Conservation (phyloP, 2,888 invertebrate species). For the Drosophila helvetica region DNA sequence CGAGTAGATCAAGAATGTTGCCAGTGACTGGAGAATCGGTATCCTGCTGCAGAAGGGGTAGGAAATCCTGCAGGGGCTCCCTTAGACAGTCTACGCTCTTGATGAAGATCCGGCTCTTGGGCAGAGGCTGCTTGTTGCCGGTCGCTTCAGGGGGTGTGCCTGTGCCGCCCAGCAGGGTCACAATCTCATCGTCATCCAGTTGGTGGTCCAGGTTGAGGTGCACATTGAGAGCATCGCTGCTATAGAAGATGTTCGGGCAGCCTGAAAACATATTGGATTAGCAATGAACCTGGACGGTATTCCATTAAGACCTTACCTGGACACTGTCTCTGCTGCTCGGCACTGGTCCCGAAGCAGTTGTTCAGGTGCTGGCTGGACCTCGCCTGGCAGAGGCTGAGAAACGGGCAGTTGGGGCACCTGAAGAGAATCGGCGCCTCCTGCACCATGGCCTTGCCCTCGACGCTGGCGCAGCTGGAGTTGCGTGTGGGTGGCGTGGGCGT, state of each 20-base stretch:
- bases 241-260: conserved; percentile 87
- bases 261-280: conserved; percentile 69
- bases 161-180: conserved; percentile 34
- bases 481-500: conserved; percentile 78
- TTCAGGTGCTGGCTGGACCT: conserved; percentile 48
- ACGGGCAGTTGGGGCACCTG: conserved; percentile 81
- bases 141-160: conserved; percentile 25
- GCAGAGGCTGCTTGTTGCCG: conserved; percentile 29
- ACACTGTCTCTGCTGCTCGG: conserved; percentile 85
- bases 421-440: conserved; percentile 26
- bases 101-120: conserved; percentile 82
- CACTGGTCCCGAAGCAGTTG: conserved; percentile 67
- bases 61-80: conserved; percentile 70
- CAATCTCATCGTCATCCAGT: conserved; percentile 83
- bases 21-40: conserved; percentile 5
- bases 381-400: conserved; percentile 72
- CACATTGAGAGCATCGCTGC: conserved; percentile 86
- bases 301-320: conserved; percentile 83
- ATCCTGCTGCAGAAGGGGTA: conserved; percentile 42
- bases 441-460: conserved; percentile 39
- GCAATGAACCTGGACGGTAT: not conserved
- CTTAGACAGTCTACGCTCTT: conserved; percentile 83
- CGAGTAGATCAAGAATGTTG: conserved; percentile 57
- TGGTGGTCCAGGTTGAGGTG: conserved; percentile 89
- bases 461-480: conserved; percentile 41